Evolutionary conservation across 2,888 invertebrate genomes (phyloP), one percentile per base, ranked within the genome.

Genomic region (Prostheceraeus crozeri): DNA sequence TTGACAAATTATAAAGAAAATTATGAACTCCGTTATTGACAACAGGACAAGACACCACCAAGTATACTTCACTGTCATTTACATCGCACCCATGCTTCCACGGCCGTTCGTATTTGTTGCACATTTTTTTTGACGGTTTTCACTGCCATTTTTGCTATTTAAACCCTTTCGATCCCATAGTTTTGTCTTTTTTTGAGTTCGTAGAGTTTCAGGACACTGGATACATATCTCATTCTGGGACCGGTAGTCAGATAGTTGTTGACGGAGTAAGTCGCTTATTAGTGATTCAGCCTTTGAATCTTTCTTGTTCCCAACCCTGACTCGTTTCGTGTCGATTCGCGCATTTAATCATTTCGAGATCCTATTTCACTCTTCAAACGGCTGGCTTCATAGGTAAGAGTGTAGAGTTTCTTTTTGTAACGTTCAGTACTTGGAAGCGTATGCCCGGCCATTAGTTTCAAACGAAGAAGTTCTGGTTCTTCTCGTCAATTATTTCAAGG

Each of bases 181-280:
- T 71, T 71, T 28, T 74, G 71, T 62, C 74, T 73, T 67, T 75
- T 76, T 65, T 72, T 70, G 2, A 75, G 65, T 63, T 75, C 74
- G 65, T 76, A 75, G 10, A 75, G 64, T 40, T 71, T 69, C 3
- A 74, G 73, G 59, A 73, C 75, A 59, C 73, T 73, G 31, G 67
- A 65, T 2, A 76, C 76, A 64, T 76, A 76, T 30, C 74, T 73
- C 73, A 75, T 74, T 74, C 6, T 76, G 76, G 3, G 76, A 75
- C 14, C 69, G 64, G 65, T 70, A 76, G 60, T 75, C 74, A 33
- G 70, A 67, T 57, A 76, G 64, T 66, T 76, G 73, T 56, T 72
- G 70, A 8, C 73, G 68, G 25, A 76, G 65, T 59, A n/a, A n/a
- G 65, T 59, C 70, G 72, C 35, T 68, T 64, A 65, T 76, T 76